phyloP scores from a whole-genome alignment of 2,797 vertebrate genomes.

The Hydrophis major region DNA sequence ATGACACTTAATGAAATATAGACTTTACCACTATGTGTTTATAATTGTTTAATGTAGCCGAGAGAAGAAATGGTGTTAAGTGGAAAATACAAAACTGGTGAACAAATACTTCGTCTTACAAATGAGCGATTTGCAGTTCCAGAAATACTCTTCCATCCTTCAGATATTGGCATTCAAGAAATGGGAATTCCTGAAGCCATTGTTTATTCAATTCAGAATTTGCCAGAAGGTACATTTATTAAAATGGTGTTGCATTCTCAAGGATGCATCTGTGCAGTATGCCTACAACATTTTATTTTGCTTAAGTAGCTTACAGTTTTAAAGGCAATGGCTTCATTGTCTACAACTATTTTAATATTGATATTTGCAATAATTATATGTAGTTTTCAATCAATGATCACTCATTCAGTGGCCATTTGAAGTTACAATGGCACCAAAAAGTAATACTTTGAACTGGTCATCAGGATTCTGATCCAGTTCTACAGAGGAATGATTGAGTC shows the following conservation, averaged over 20 bases:
- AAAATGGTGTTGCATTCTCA: background rate
- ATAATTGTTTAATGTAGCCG: conserved; percentile 75
- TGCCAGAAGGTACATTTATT: conserved; percentile 85
- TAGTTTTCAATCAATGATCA: background rate
- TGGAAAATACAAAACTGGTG: conserved; percentile 94
- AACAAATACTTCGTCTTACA: conserved; percentile 91
- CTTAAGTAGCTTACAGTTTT: background rate
- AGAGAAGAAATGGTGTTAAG: conserved; percentile 93
- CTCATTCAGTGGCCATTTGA: background rate
- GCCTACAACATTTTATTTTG: background rate
- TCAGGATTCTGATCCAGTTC: background rate
- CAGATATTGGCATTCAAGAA: conserved; percentile 97
- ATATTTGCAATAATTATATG: background rate
- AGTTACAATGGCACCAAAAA: background rate
- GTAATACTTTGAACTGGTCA: background rate
- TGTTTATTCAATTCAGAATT: conserved; percentile 87
- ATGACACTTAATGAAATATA: background rate
- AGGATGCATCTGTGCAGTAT: background rate
- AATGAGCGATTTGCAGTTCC: conserved; percentile 98
- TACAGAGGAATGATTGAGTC: too few species aligned
- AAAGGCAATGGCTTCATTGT: background rate
- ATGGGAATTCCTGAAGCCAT: conserved; percentile 96
- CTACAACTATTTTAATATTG: background rate
- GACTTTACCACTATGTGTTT: background rate
- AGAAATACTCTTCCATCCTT: conserved; percentile 96